A percentile compares a stretch with the other conserved stretches of the same genome.
Conservation (phyloP, 1,140 invertebrate species). For the Rhizoglyphus robini region DNA sequence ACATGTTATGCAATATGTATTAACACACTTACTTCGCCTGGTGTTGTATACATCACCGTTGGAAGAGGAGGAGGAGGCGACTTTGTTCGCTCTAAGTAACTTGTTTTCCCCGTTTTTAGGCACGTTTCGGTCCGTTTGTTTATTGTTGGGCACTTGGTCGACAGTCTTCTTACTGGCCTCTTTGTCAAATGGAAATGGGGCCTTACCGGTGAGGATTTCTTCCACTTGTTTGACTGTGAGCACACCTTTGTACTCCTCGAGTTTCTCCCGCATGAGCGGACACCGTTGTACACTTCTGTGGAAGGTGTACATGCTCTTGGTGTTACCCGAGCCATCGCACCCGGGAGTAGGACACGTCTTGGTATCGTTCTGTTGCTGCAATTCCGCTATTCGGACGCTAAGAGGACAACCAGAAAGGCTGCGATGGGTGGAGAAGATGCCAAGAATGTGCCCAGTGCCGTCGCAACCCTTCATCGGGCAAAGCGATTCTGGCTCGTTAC, state of each 20-base stretch:
- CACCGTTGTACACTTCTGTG: conserved; percentile 10
- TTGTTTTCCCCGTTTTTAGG: no score
- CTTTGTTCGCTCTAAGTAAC: no score
- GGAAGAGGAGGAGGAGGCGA: no score
- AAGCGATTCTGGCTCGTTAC: no score
- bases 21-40: no score
- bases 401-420: conserved; percentile 3
- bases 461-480: conserved; percentile 60
- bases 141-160: no score
- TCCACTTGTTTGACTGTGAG: neutral
- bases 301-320: neutral
- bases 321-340: conserved; percentile 14
- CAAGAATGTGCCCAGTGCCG: conserved; percentile 68
- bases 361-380: neutral
- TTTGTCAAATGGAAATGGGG: no score
- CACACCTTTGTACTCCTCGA: neutral
- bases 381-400: neutral
- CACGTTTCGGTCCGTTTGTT: no score
- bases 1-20: no score
- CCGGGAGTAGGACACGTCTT: conserved; percentile 16
- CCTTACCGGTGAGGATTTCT: neutral
- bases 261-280: neutral
- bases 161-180: no score
- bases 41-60: no score
- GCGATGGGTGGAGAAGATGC: conserved; percentile 68